These are phyloP conservation scores for Amblyjoppa proteus DNA, from an alignment of 2,888 invertebrate genomes.

Conservation along the genomic window DNA sequence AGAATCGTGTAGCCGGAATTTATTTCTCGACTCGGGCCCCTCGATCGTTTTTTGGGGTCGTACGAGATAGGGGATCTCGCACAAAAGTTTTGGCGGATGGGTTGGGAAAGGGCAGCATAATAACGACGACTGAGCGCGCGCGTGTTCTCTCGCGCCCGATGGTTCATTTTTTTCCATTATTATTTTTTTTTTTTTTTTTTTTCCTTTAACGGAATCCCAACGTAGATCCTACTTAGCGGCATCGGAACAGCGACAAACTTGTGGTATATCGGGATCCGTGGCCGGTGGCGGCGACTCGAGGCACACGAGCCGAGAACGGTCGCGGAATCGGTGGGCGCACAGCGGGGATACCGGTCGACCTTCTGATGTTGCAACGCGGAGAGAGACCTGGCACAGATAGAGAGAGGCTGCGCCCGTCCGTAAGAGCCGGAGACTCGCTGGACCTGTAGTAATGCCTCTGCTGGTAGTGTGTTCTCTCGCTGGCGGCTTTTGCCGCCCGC, in stretches of 20 bases:
- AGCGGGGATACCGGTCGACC: slow-evolving; percentile 83
- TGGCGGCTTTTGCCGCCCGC: slow-evolving; percentile 59
- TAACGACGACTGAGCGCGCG: neutral
- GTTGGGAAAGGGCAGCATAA: neutral
- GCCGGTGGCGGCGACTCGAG: slow-evolving; percentile 47
- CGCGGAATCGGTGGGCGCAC: slow-evolving; percentile 57
- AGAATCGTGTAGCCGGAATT: slow-evolving; percentile 21
- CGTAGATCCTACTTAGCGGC: slow-evolving; percentile 37
- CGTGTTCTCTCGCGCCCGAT: neutral
- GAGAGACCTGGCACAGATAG: slow-evolving; percentile 84
- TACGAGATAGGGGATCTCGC: slow-evolving; percentile 8
- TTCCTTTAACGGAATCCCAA: slow-evolving; percentile 33
- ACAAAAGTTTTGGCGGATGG: neutral
- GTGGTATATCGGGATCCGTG: slow-evolving; percentile 48
- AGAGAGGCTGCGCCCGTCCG: slow-evolving; percentile 75
- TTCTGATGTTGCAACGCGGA: slow-evolving; percentile 83
- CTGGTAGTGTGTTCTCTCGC: slow-evolving; percentile 42
- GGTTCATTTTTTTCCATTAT: too few species aligned
- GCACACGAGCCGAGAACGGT: slow-evolving; percentile 46
- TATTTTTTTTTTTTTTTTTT: slow-evolving; percentile 4
- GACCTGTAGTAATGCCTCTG: slow-evolving; percentile 33
- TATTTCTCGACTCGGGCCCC: neutral
- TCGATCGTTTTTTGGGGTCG: slow-evolving; percentile 56
- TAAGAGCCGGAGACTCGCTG: slow-evolving; percentile 39
- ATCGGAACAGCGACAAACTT: slow-evolving; percentile 46